phyloP scores from a whole-genome alignment of 2,113 vertebrate species.

The Benitochromis conjunctus region DNA sequence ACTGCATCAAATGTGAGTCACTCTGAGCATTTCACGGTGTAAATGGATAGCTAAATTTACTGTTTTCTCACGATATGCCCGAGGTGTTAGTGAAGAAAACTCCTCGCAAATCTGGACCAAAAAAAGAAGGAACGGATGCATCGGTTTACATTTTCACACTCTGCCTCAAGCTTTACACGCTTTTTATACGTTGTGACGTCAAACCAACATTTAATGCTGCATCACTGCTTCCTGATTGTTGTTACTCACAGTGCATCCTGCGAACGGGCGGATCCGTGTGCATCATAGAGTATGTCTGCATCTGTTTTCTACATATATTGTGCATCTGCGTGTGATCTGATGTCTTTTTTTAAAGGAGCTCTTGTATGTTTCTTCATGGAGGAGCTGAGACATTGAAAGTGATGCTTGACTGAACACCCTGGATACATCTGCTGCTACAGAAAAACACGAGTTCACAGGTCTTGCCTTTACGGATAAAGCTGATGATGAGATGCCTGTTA shows the following conservation, averaged over 20 bases:
- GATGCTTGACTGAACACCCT: not conserved
- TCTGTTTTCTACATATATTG: not conserved
- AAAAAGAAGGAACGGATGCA: not conserved
- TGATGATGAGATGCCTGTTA: not conserved
- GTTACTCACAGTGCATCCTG: not conserved
- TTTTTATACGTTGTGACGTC: constrained; percentile 33
- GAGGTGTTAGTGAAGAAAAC: not conserved
- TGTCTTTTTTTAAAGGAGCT: not conserved
- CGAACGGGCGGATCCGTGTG: not conserved
- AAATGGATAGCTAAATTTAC: not conserved
- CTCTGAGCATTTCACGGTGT: not conserved
- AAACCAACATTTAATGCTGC: constrained; percentile 1
- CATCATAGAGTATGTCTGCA: not conserved
- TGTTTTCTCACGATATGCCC: not conserved
- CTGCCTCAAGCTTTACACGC: not conserved
- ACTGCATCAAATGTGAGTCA: not conserved
- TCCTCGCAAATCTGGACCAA: not conserved
- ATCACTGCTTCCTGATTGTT: constrained; percentile 2
- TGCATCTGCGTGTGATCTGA: not conserved
- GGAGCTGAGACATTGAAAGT: not conserved
- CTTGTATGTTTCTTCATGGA: not conserved
- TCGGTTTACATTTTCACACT: not conserved
- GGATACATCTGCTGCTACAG: not conserved
- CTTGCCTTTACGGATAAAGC: not conserved
- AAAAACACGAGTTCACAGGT: not conserved